Percentiles rank a stretch among this genome's conserved stretches.
These are phyloP conservation scores for Drosophila vallismaia DNA, from an alignment of 2,888 invertebrate species.

Conservation along the genomic window DNA sequence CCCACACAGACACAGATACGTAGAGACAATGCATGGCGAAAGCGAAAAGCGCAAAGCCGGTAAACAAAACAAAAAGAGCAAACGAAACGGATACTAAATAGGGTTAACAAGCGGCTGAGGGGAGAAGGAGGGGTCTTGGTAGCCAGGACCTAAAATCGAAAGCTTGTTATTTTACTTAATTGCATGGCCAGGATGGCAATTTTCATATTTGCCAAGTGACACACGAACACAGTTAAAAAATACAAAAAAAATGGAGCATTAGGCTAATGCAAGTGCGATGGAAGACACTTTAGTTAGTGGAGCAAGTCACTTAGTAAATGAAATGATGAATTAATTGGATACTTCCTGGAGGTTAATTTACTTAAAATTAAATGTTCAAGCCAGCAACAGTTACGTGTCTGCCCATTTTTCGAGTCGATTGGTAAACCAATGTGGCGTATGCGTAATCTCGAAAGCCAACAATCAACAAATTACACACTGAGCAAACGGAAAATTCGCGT, in stretches of 20 bases:
- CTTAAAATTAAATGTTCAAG: neutral
- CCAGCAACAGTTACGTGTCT: constrained; percentile 16
- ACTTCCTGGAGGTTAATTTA: neutral
- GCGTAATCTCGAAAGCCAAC: constrained; percentile 32
- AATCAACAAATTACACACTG: constrained; percentile 29
- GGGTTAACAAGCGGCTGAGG: constrained; percentile 29
- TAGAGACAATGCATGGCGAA: constrained; percentile 23
- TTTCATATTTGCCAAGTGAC: constrained; percentile 36
- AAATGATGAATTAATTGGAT: constrained; percentile 2
- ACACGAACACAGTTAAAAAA: neutral
- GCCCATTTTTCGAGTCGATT: constrained; percentile 1
- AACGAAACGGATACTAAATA: constrained; percentile 32
- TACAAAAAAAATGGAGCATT: constrained; percentile 5
- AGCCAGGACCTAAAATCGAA: constrained; percentile 28
- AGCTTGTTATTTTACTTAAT: constrained; percentile 33
- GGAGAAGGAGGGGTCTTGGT: neutral
- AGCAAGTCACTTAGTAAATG: constrained; percentile 3
- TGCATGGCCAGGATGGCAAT: constrained; percentile 16
- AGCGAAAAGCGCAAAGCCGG: constrained; percentile 3
- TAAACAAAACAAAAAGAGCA: constrained; percentile 22
- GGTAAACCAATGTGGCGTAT: constrained; percentile 27
- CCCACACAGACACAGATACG: constrained; percentile 8
- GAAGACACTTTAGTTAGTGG: neutral
- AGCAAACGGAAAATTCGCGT: constrained; percentile 29
- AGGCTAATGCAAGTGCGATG: constrained; percentile 16